phyloP scores from a whole-genome alignment of 1,140 invertebrate genomes.

The silkworm (Bombyx mori) region ASM3026992v2 NC_085109.1:8704501-8705000 shows the following conservation, averaged over 20 bases:
- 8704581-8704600: not conserved
- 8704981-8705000: too few relatives aligned
- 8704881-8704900: too few relatives aligned
- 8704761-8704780: constrained; percentile 61
- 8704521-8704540: not conserved
- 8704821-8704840: too few relatives aligned
- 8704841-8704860: too few relatives aligned
- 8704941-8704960: too few relatives aligned
- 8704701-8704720: constrained; percentile 67
- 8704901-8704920: too few relatives aligned
- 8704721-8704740: constrained; percentile 58
- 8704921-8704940: too few relatives aligned
- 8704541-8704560: not conserved
- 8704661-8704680: not conserved
- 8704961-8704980: too few relatives aligned
- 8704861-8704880: too few relatives aligned
- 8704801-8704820: not conserved
- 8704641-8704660: not conserved
- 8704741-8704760: constrained; percentile 70
- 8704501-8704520: too few relatives aligned
- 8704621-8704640: too few relatives aligned
- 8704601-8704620: not conserved
- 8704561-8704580: not conserved
- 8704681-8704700: not conserved
- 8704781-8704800: constrained; percentile 37